These are phyloP conservation scores for Hirtodrosophila histrioides DNA, from an alignment of 2,888 invertebrate species.

Conservation along the genomic window DNA sequence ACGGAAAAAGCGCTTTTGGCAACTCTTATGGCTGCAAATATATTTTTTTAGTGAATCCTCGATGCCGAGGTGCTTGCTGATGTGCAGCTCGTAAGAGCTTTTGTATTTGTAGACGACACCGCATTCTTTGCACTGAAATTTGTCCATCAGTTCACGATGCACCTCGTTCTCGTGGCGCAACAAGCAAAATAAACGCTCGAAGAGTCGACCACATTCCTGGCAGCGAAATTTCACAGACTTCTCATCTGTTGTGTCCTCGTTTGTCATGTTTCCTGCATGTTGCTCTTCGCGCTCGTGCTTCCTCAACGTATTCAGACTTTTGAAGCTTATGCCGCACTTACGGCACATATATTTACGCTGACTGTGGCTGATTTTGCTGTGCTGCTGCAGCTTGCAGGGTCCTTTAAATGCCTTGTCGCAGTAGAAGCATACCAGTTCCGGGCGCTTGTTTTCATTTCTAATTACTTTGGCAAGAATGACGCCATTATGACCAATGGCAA, in stretches of 20 bases:
- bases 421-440: slow-evolving; percentile 13
- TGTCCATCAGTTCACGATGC: background rate
- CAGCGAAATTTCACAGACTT: background rate
- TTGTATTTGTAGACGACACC: background rate
- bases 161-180: background rate
- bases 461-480: background rate
- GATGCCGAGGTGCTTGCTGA: background rate
- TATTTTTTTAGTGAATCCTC: background rate
- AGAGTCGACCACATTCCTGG: background rate
- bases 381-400: slow-evolving; percentile 9
- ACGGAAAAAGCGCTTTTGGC: background rate
- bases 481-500: background rate
- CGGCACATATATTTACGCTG: slow-evolving; percentile 18
- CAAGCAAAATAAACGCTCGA: background rate
- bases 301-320: background rate
- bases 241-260: background rate
- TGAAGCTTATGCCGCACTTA: slow-evolving; percentile 2
- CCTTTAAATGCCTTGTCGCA: slow-evolving; percentile 7
- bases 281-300: background rate
- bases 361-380: background rate
- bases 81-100: background rate
- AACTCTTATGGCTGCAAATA: background rate
- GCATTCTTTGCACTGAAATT: background rate
- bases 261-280: background rate
- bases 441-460: background rate